phyloP scores from a whole-genome alignment of 1,140 invertebrate genomes.

The Penaeus chinensis region DNA sequence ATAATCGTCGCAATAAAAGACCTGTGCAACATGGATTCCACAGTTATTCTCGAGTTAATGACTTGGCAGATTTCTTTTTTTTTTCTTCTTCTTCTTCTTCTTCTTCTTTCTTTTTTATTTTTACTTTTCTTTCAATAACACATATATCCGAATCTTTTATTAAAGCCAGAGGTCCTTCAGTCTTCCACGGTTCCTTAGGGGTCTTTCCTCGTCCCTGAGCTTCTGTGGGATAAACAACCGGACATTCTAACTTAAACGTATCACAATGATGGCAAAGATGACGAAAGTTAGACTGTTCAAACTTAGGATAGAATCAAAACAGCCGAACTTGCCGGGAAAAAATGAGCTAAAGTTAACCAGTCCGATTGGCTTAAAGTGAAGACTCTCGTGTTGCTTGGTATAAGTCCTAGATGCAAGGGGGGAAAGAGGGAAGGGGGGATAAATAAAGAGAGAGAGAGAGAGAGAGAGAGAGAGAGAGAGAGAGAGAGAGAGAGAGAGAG shows the following conservation, averaged over 20 bases:
- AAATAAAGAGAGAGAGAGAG: neutral
- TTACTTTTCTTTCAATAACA: too few relatives aligned
- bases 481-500: neutral
- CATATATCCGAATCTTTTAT: too few relatives aligned
- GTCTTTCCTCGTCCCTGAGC: neutral
- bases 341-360: conserved; percentile 24
- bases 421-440: neutral
- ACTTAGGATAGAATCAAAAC: conserved; percentile 56
- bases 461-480: neutral
- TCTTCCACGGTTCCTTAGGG: too few relatives aligned
- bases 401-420: conserved; percentile 17
- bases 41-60: too few relatives aligned
- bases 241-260: conserved; percentile 1
- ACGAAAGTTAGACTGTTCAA: conserved; percentile 50
- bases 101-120: too few relatives aligned
- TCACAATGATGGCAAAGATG: conserved; percentile 42
- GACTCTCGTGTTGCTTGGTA: neutral
- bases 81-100: too few relatives aligned
- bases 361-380: conserved; percentile 32
- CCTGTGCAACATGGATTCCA: too few relatives aligned
- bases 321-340: conserved; percentile 46
- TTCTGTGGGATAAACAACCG: conserved; percentile 38
- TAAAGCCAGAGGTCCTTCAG: too few relatives aligned
- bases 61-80: too few relatives aligned
- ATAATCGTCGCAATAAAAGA: too few relatives aligned